Base-by-base conservation (phyloP, 2,888 invertebrate genomes). In the Lasioglossum lativentre region DNA sequence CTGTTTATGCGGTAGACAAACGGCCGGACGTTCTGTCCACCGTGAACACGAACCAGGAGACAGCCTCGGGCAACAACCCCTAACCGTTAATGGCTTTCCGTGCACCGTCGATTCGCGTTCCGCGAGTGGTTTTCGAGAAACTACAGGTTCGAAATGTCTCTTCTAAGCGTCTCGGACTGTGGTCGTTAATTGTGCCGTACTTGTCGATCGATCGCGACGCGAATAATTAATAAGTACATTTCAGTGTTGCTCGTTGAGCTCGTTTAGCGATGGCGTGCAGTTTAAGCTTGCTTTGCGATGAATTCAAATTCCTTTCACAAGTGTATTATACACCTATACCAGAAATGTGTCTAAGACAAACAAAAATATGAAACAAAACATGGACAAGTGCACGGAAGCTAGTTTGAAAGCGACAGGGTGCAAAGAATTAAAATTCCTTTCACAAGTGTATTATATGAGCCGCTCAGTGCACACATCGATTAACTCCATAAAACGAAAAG, bases 1-100 rank as follows among this genome's bases (percentile, higher is more conserved):
- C 88, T 92, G 91, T 92, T 92, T 90, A 90, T 91, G 88, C 90
- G 90, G 83, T 78, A 84, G 72, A 78, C 81, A 84, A 86, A 80
- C 87, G 86, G 73, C 34, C 75, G 56, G 77, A 72, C 75, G 42
- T 72, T 45, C 72, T 12, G 78, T 79, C 74, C 77, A 80, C 86
- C 84, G 85, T 90, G 84, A 86, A 88, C 86, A 77, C 82, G 56
- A 30, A 38, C 38, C 75, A n/a, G 68, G 52, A 4, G 14, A 38
- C 66, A 70, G 75, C 83, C 83, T 63, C 76, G 70, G 82, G 88
- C 88, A 80, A 84, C 81, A 76, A 86, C 78, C 86, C 84, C 81
- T 89, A 87, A 83, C 34, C 90, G 83, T 80, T 90, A 90, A 90
- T 90, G 85, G 87, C 83, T 85, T 82, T 85, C 86, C 81, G 77